These are phyloP conservation scores for Arvicanthis niloticus DNA, from an alignment of 2,113 vertebrate species.

Conservation along the genomic window DNA sequence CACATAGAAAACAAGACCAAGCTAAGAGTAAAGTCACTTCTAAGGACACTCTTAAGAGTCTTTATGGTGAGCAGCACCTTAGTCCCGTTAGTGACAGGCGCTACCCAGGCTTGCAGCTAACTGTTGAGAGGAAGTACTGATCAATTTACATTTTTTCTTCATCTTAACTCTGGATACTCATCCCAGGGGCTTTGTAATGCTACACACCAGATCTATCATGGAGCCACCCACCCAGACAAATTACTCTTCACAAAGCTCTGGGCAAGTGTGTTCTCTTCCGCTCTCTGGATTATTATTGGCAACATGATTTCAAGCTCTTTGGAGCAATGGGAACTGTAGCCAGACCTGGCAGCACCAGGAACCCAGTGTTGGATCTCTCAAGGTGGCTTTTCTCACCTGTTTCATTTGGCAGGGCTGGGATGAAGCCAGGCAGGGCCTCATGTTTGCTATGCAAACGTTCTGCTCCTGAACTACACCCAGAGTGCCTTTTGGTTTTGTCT, in stretches of 20 bases:
- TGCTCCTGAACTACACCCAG: fast-evolving
- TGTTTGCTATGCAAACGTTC: neutral
- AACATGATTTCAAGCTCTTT: neutral
- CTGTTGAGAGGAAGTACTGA: neutral
- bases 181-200: neutral
- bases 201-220: neutral
- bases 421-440: too few species aligned
- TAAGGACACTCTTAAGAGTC: neutral
- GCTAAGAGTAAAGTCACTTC: neutral
- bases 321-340: neutral
- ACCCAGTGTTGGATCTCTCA: neutral
- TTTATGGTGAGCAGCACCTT: neutral
- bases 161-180: neutral
- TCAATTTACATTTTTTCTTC: neutral
- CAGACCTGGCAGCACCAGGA: neutral
- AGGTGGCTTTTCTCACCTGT: neutral
- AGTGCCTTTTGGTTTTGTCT: neutral
- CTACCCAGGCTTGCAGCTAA: neutral
- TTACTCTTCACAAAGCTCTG: neutral
- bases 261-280: neutral
- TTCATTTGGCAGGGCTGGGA: neutral
- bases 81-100: neutral
- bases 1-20: neutral
- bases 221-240: neutral
- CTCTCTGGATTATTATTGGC: neutral